Evolutionary conservation across 2,797 vertebrate genomes (phyloP), one percentile per base, ranked within the genome.

Genomic region (Falco peregrinus): DNA sequence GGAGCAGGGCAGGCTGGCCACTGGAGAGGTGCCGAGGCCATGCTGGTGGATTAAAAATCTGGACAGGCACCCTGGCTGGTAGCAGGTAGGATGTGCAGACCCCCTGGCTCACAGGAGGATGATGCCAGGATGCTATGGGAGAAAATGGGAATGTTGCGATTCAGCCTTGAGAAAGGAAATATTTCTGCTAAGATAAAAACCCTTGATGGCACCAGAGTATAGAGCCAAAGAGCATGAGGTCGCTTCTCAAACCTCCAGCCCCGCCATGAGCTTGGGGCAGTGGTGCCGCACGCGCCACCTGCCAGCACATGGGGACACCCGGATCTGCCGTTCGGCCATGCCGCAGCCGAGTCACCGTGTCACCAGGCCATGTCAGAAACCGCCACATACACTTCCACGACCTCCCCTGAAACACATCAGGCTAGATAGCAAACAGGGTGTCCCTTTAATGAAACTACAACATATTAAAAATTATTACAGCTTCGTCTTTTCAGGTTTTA

Each of bases 401-500:
- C 73, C 89, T 78, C 83, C 84, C 69, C 87, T 16, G 39, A 90
- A 68, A 45, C 1, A 2, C 50, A 24, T 13, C 25, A 71, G 93
- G 84, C 59, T 86, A 21, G 76, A 96, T 93, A 80, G 96, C 90
- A 93, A 96, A 96, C 87, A 81, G 96, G 95, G 96, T 97, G 94
- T 96, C 96, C 94, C 95, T 97, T 97, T 97, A 97, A 97, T 93
- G 97, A 96, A 97, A 97, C 93, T 85, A 96, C 95, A 93, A 97
- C 96, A 64, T 97, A 97, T 97, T 97, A 97, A 96, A 96, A 97
- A 97, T 94, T 97, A 97, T 97, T 97, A 96, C 94, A 97, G 97
- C 97, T 89, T 93, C 94, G 47, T 95, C 97, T 97, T 97, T 97
- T 97, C 97, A 97, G 97, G 97, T 97, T 97, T 97, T 97, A 97